These are phyloP conservation scores for Salticus scenicus DNA, from an alignment of 2,888 invertebrate genomes.

Conservation along the genomic window DNA sequence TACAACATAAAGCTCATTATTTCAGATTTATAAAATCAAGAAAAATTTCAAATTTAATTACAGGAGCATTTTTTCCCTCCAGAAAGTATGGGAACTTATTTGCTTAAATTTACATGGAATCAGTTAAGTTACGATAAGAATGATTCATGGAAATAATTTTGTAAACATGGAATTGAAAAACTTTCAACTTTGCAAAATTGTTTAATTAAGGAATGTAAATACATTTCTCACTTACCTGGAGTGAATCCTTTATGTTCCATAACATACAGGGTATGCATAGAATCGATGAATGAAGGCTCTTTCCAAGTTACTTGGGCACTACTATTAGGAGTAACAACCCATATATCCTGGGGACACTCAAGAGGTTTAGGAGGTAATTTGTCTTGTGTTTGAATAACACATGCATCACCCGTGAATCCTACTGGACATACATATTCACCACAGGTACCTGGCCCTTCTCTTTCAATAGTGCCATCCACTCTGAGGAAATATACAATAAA, in stretches of 20 bases:
- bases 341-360: constrained; percentile 93
- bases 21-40: too few species aligned
- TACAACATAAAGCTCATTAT: too few species aligned
- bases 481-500: constrained; percentile 56
- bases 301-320: constrained; percentile 94
- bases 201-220: too few species aligned
- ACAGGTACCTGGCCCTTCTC: constrained; percentile 92
- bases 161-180: too few species aligned
- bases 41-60: too few species aligned
- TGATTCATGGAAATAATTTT: too few species aligned
- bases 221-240: too few species aligned
- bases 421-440: constrained; percentile 91
- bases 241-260: constrained; percentile 67
- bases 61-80: too few species aligned
- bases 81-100: too few species aligned
- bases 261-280: constrained; percentile 75
- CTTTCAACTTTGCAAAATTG: too few species aligned
- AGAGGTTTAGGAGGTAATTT: constrained; percentile 90
- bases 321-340: constrained; percentile 94
- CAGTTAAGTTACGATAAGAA: too few species aligned
- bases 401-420: constrained; percentile 89
- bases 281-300: constrained; percentile 92
- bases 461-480: constrained; percentile 89
- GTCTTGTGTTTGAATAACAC: constrained; percentile 88
- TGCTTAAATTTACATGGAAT: too few species aligned